Evolutionary conservation across 2,113 vertebrate species (phyloP), one percentile per base, ranked within the genome.

Genomic region (Cynocephalus volans): DNA sequence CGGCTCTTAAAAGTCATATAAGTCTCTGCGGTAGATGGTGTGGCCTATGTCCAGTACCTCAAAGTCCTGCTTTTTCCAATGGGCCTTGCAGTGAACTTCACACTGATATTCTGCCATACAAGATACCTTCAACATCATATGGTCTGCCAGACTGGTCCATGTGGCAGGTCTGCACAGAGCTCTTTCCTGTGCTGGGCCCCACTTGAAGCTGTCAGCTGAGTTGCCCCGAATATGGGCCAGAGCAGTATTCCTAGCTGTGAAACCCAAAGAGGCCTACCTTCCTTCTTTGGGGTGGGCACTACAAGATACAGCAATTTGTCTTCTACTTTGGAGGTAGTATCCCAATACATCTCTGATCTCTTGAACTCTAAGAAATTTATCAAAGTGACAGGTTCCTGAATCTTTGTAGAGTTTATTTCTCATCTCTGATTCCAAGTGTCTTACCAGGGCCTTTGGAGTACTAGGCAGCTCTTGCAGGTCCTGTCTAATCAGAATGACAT

Each of bases 71-170:
- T 50, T 76, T 75, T 62, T 50, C 41, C 70, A 75, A 5, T 2
- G 72, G 41, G 58, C 14, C 31, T 77, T 77, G 45, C 86, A 36
- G 36, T 52, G 33, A 77, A 19, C 72, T 36, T 14, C 58, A 64
- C 2, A 13, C 31, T 0, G 9, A 0, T n/a, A 9, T n/a, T 52
- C 9, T 52, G 21, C 31, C 21, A 14, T 28, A 31, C 69, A 1
- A 1, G 70, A 50, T 33, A 28, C 41, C 5, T 8, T 31, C 41
- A 17, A 76, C 70, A 11, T 50, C 56, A 7, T 5, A 48, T 0
- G 7, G 19, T n/a, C 28, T 50, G 70, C 45, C 73, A 76, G 14
- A 19, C 26, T 12, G 70, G 72, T 14, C 28, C 45, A 5, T 0
- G 58, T 13, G 21, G 45, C 56, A 50, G 58, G 5, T 15, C 13